Evolutionary conservation across 2,888 invertebrate species (phyloP).

Genomic region (Magallana nippona): DNA sequence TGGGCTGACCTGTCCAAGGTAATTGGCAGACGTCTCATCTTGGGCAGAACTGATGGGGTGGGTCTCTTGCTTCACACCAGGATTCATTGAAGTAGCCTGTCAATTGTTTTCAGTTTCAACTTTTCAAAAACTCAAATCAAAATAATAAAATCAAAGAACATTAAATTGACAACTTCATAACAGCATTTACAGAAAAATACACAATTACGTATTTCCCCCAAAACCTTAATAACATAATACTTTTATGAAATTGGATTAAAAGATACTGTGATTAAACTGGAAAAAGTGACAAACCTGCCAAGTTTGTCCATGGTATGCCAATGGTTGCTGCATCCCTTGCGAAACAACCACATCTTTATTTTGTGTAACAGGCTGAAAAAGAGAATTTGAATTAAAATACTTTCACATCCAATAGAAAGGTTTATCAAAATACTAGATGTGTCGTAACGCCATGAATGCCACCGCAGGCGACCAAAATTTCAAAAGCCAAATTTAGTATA

Average conservation of each 20-base stretch:
- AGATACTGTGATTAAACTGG: too few relatives aligned
- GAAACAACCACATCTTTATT: not conserved
- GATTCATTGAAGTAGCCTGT: slow-evolving; percentile 54
- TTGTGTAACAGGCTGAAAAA: not conserved
- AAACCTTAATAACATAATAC: too few relatives aligned
- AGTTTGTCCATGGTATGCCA: not conserved
- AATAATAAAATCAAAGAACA: too few relatives aligned
- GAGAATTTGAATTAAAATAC: too few relatives aligned
- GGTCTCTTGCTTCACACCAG: slow-evolving; percentile 52
- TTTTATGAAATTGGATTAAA: too few relatives aligned
- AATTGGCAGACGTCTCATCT: slow-evolving; percentile 62
- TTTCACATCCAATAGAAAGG: too few relatives aligned
- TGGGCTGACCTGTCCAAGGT: slow-evolving; percentile 69
- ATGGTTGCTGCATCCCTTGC: not conserved
- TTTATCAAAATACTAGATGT: too few relatives aligned
- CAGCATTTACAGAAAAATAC: too few relatives aligned
- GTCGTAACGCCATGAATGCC: too few relatives aligned
- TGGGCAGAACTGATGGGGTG: slow-evolving; percentile 50
- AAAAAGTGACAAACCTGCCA: not conserved
- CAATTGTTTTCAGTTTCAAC: not conserved
- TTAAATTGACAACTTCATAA: not conserved
- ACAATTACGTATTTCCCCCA: too few relatives aligned
- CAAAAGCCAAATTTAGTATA: too few relatives aligned
- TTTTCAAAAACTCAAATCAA: not conserved
- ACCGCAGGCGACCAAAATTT: too few relatives aligned